phyloP scores from a whole-genome alignment of 2,797 vertebrate genomes.

The Squalus acanthias region DNA sequence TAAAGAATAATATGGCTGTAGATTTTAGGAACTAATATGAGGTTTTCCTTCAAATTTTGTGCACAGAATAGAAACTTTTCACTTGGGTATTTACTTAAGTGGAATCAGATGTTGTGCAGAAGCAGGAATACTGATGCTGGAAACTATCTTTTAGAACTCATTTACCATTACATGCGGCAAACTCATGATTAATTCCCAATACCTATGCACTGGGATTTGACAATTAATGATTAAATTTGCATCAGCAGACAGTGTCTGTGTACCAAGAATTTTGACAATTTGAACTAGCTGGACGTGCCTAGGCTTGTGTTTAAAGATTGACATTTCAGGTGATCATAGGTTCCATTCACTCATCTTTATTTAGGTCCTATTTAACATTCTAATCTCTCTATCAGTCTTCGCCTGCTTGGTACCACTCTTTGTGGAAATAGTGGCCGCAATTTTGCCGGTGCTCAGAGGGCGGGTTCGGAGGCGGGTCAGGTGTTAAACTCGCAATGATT shows the following conservation, averaged over 20 bases:
- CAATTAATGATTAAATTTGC: not conserved
- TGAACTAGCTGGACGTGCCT: not conserved
- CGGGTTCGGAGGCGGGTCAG: too few relatives aligned
- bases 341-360: not conserved
- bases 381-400: not conserved
- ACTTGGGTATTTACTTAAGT: not conserved
- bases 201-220: too few relatives aligned
- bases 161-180: not conserved
- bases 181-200: not conserved
- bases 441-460: too few relatives aligned
- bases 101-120: too few relatives aligned
- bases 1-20: not conserved
- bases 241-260: not conserved
- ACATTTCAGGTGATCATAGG: not conserved
- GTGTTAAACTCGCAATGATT: too few relatives aligned
- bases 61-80: not conserved
- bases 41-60: not conserved
- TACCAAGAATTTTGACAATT: not conserved
- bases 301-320: not conserved
- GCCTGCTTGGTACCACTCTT: not conserved
- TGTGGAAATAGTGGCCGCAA: not conserved
- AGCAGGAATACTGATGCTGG: not conserved
- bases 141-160: not conserved
- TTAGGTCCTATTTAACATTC: not conserved
- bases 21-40: not conserved